Base-by-base conservation (phyloP, 2,797 vertebrate species). In the Cetoscarus ocellatus region DNA sequence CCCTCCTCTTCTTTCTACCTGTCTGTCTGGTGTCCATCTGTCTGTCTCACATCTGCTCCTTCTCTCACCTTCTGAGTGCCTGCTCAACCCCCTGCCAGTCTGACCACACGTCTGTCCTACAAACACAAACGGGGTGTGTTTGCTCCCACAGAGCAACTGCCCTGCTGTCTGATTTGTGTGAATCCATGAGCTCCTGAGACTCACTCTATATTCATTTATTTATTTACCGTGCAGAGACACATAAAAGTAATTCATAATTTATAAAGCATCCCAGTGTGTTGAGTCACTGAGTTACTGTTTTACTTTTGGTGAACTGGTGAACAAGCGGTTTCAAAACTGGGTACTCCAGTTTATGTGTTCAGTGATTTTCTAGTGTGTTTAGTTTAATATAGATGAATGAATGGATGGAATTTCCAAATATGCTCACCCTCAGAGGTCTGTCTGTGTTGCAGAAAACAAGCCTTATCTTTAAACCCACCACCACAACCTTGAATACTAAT, bases 21-120 rank as follows among this genome's bases (percentile, higher is more conserved):
- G 82, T 83, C 88, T 75, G 62, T 56, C 80, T 77, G 67, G 35
- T 61, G 35, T 83, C 84, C 69, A 70, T 85, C 80, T 75, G 77
- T 77, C 36, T 61, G 19, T 15, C 47, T 11, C 69, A 38, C 27
- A 45, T 34, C 44, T 10, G 35, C 49, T 52, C 43, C 44, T 49
- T 63, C 9, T 44, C n/a, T 74, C 67, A 52, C 62, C 44, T 54
- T 55, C 44, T 36, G 45, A 68, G 36, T 49, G 47, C 42, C 42
- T 67, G 34, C 50, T 40, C 70, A 73, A 75, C 66, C 73, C 67
- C 49, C 42, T 48, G 48, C 45, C 12, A 47, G 39, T 47, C 42
- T 57, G 35, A 36, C 59, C 50, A 61, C 70, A 38, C 50, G 43
- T 61, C 45, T 59, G 40, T 60, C 27, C 62, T 48, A 19, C 50